Conservation (phyloP, 2,797 vertebrate species). For the Vultur gryphus region DNA sequence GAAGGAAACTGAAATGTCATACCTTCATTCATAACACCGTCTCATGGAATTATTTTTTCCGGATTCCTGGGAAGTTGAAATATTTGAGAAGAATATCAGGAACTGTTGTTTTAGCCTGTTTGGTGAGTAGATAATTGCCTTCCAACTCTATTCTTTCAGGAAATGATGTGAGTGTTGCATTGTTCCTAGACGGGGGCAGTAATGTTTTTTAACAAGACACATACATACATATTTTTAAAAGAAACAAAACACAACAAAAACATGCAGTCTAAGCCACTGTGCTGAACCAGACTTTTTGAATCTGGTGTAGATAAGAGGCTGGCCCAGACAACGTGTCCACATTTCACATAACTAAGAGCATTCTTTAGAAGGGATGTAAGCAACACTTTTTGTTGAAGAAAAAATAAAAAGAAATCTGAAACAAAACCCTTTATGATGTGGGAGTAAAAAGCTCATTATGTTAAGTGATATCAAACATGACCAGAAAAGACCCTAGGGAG, state of each 20-base stretch:
- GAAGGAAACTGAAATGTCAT: constrained; percentile 73
- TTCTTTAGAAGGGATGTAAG: constrained; percentile 72
- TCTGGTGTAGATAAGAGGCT: constrained; percentile 71
- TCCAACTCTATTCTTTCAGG: constrained; percentile 77
- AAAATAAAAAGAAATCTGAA: background rate
- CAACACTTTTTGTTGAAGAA: constrained; percentile 61
- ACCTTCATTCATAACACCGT: constrained; percentile 76
- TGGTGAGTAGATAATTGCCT: constrained; percentile 78
- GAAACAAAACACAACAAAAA: constrained; percentile 67
- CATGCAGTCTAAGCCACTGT: constrained; percentile 34
- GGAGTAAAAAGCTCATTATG: constrained; percentile 58
- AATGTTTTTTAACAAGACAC: constrained; percentile 53
- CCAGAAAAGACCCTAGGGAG: constrained; percentile 60
- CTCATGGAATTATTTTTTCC: constrained; percentile 84
- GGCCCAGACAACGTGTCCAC: constrained; percentile 70
- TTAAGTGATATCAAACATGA: constrained; percentile 64
- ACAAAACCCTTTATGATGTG: constrained; percentile 68
- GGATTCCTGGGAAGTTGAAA: constrained; percentile 82
- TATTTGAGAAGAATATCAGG: constrained; percentile 84
- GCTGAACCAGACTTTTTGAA: constrained; percentile 65
- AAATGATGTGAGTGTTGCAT: constrained; percentile 77
- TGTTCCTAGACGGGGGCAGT: constrained; percentile 70
- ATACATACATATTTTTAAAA: constrained; percentile 56
- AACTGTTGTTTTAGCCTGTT: constrained; percentile 81
- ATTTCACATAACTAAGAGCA: constrained; percentile 61